A percentile compares a stretch with the other conserved stretches of the same genome.
These are phyloP conservation scores for Eristalis tenax DNA, from an alignment of 2,888 invertebrate species.

Conservation along the genomic window DNA sequence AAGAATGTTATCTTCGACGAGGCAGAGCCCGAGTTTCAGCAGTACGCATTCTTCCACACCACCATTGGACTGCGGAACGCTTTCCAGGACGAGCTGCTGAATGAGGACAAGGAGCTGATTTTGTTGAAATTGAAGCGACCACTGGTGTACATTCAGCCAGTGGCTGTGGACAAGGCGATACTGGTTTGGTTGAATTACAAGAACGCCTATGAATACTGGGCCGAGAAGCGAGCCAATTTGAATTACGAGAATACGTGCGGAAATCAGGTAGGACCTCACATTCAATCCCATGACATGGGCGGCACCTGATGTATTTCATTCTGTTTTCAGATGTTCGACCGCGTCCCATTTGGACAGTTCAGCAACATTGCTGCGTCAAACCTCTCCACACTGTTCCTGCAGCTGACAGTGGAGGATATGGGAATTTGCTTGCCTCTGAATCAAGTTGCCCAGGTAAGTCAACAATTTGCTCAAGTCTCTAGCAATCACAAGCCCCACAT, in stretches of 20 bases:
- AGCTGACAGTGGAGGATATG: conserved; percentile 97
- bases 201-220: conserved; percentile 99
- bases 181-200: conserved; percentile 99
- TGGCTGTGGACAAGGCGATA: conserved; percentile 98
- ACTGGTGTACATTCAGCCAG: conserved; percentile 96
- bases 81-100: conserved; percentile 94
- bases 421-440: conserved; percentile 96
- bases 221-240: conserved; percentile 94
- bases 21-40: conserved; percentile 98
- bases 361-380: conserved; percentile 90
- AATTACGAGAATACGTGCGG: conserved; percentile 91
- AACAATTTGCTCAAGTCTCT: not conserved
- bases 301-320: not conserved
- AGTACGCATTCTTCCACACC: conserved; percentile 98
- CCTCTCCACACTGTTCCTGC: conserved; percentile 94
- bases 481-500: not conserved
- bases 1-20: conserved; percentile 98
- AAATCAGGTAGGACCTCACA: conserved; percentile 77
- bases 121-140: conserved; percentile 96
- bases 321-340: conserved; percentile 83
- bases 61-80: conserved; percentile 92
- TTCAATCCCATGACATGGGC: conserved; percentile 73
- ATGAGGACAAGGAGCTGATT: conserved; percentile 93
- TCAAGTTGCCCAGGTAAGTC: conserved; percentile 86
- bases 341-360: conserved; percentile 90